phyloP scores from a whole-genome alignment of 2,113 vertebrate genomes.

The Sterrhoptilus dennistouni region DNA sequence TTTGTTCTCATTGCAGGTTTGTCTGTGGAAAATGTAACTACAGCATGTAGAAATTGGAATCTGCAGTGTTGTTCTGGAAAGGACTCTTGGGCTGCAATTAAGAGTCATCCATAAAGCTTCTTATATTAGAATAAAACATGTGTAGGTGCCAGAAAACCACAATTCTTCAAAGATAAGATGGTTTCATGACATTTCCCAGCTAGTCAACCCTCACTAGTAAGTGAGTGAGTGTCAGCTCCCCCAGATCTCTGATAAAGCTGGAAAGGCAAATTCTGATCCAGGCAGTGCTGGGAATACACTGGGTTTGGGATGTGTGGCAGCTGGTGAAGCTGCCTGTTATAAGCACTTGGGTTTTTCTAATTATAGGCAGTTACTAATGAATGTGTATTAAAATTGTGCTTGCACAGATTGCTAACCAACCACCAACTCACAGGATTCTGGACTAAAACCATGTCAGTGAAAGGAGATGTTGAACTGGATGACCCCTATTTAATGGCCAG shows the following conservation, averaged over 20 bases:
- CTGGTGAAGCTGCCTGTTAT: background rate
- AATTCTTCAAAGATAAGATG: background rate
- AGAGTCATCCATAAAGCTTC: background rate
- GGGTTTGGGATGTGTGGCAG: background rate
- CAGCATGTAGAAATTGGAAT: background rate
- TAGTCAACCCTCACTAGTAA: background rate
- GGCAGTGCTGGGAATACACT: background rate
- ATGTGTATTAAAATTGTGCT: background rate
- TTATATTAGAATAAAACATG: background rate
- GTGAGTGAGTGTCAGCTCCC: background rate
- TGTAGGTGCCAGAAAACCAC: background rate
- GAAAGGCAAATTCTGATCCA: background rate
- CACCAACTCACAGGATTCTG: background rate
- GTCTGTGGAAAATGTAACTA: background rate
- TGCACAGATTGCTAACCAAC: background rate
- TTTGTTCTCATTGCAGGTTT: background rate
- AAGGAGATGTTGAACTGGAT: background rate
- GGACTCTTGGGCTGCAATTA: background rate
- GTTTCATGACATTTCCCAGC: background rate
- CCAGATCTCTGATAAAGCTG: background rate
- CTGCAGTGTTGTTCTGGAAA: background rate
- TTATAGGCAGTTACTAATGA: background rate
- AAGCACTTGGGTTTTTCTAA: background rate
- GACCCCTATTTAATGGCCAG: background rate
- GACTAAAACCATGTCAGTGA: background rate